Evolutionary conservation across 1,140 invertebrate genomes (phyloP).

Genomic region (Idris sp.): DNA sequence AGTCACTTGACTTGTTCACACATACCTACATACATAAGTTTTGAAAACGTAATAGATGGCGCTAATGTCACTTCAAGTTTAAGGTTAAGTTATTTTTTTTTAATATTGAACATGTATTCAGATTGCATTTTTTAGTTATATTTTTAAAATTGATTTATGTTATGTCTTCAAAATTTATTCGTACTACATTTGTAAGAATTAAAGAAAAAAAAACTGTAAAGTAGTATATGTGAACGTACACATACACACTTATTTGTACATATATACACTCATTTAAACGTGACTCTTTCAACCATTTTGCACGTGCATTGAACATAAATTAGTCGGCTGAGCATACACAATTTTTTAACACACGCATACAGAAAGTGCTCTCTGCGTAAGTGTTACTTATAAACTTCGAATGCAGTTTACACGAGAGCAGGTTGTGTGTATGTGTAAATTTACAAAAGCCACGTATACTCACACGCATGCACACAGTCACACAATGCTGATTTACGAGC

Average conservation of each 20-base stretch:
- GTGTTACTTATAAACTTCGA: conserved; percentile 27
- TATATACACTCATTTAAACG: conserved; percentile 22
- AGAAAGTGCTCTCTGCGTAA: neutral
- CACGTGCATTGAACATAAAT: conserved; percentile 58
- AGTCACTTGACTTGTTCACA: conserved; percentile 44
- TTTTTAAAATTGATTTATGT: no score
- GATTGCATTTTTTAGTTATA: no score
- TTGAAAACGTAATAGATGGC: no score
- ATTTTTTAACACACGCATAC: conserved; percentile 12
- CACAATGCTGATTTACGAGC: conserved; percentile 21
- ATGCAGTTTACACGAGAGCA: conserved; percentile 7
- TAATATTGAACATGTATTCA: no score
- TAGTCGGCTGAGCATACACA: conserved; percentile 27
- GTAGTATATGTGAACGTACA: no score
- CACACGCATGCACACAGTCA: no score
- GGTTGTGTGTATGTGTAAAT: conserved; percentile 1
- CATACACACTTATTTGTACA: conserved; percentile 3
- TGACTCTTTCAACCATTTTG: conserved; percentile 51
- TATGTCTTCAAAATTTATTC: no score
- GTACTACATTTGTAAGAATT: no score
- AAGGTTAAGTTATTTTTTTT: no score
- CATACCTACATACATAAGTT: conserved; percentile 1
- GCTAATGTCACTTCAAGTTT: no score
- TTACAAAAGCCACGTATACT: conserved; percentile 1
- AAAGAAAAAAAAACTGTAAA: no score